phyloP scores from a whole-genome alignment of 2,113 vertebrate species.

The Channa maculata region DNA sequence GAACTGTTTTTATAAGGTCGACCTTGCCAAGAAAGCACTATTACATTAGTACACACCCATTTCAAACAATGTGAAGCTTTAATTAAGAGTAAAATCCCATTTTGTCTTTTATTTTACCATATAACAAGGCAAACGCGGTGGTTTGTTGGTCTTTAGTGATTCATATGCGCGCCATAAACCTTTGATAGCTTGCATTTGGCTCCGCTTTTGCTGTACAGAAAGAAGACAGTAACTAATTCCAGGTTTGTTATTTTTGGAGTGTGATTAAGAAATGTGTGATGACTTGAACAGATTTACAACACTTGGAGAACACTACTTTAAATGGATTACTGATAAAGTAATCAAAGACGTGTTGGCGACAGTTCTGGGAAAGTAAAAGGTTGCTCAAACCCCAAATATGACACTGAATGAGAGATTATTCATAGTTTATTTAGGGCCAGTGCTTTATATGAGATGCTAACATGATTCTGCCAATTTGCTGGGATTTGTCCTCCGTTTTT shows the following conservation, averaged over 20 bases:
- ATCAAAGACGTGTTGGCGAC: slow-evolving; percentile 68
- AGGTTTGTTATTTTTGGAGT: slow-evolving; percentile 76
- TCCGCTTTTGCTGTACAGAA: slow-evolving; percentile 13
- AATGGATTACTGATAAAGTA: slow-evolving; percentile 71
- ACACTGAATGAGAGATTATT: slow-evolving; percentile 57
- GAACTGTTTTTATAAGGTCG: slow-evolving; percentile 48
- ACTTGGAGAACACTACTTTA: slow-evolving; percentile 29
- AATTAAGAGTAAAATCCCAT: slow-evolving; percentile 57
- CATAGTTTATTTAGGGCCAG: slow-evolving; percentile 62
- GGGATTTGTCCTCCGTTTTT: slow-evolving; percentile 29
- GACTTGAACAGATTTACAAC: slow-evolving; percentile 64
- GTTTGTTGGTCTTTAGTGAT: slow-evolving; percentile 60
- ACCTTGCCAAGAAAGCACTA: slow-evolving; percentile 52
- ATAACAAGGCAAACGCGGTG: slow-evolving; percentile 33
- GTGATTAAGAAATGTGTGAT: slow-evolving; percentile 70
- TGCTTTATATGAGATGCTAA: slow-evolving; percentile 33
- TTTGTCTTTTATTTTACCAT: slow-evolving; percentile 40
- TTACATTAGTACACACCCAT: slow-evolving; percentile 47
- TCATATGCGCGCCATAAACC: slow-evolving; percentile 49
- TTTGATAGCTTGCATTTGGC: slow-evolving; percentile 54
- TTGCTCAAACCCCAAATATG: slow-evolving; percentile 51
- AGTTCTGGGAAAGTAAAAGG: slow-evolving; percentile 33
- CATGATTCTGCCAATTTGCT: slow-evolving; percentile 39
- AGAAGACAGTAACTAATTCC: slow-evolving; percentile 47
- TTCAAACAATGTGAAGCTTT: slow-evolving; percentile 53